phyloP scores from a whole-genome alignment of 2,888 invertebrate species.

The Neoitamus cyanurus region DNA sequence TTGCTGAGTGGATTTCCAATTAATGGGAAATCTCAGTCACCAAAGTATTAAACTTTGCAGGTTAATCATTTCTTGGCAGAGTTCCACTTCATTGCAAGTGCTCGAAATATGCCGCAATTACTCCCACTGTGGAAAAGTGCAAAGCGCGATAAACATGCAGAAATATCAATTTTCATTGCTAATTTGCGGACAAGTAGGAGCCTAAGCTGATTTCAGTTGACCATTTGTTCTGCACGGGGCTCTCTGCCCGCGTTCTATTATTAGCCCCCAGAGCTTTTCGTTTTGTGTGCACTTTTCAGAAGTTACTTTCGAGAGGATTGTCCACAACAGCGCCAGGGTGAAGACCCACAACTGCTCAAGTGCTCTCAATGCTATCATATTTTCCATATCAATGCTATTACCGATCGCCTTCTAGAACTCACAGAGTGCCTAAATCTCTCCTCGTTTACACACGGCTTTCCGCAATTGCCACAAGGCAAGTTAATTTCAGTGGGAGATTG shows the following conservation, averaged over 20 bases:
- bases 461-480: background rate
- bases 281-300: background rate
- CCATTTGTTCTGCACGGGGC: background rate
- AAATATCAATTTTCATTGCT: slow-evolving; percentile 24
- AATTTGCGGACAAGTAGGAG: slow-evolving; percentile 10
- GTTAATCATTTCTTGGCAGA: background rate
- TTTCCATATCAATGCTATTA: slow-evolving; percentile 15
- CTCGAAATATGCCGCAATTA: background rate
- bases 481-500: background rate
- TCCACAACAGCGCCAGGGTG: background rate
- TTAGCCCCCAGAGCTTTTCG: background rate
- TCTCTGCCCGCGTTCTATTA: background rate
- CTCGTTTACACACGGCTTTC: background rate
- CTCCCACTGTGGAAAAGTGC: background rate
- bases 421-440: background rate
- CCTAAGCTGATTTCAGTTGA: slow-evolving; percentile 12
- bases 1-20: no score
- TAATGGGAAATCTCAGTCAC: no score
- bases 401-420: background rate
- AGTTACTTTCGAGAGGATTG: background rate
- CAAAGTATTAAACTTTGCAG: background rate
- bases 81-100: background rate
- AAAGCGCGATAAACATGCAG: background rate
- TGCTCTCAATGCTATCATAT: slow-evolving; percentile 15
- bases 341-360: slow-evolving; percentile 22